Evolutionary conservation across 2,113 vertebrate species (phyloP).

Genomic region (Nyctereutes procyonoides): DNA sequence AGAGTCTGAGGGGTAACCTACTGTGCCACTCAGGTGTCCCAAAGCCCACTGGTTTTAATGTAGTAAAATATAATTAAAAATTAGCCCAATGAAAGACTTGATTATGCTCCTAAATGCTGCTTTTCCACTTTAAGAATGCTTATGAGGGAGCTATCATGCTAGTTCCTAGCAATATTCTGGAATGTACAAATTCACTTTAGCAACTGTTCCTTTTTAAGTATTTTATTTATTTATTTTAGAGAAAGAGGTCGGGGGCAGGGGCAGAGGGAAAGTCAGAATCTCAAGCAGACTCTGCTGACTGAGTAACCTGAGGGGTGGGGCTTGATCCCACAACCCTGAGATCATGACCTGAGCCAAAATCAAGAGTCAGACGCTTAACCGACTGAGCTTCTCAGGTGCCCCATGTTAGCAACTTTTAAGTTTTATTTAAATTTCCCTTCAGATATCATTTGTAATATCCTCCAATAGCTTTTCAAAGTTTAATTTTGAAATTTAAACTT

Average conservation of each 20-base stretch:
- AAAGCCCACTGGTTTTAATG: background rate
- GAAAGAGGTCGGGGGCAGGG: background rate
- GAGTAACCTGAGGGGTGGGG: background rate
- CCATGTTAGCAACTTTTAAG: background rate
- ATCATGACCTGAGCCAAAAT: background rate
- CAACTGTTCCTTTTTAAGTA: background rate
- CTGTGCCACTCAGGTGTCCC: background rate
- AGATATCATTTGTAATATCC: background rate
- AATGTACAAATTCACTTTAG: conserved; percentile 28
- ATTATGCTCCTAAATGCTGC: background rate
- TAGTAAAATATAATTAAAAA: conserved; percentile 38
- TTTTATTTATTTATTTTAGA: background rate
- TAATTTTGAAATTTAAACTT: conserved; percentile 42
- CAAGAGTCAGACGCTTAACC: background rate
- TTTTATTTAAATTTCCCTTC: background rate
- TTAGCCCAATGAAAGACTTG: conserved; percentile 16
- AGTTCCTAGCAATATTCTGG: background rate
- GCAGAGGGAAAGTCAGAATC: background rate
- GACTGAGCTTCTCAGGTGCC: background rate
- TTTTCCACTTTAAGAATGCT: background rate
- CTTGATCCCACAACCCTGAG: background rate
- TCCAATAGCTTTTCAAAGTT: conserved; percentile 34
- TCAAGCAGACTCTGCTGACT: background rate
- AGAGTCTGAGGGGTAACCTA: background rate
- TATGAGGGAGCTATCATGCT: background rate